These are phyloP conservation scores for Galeopterus variegatus DNA, from an alignment of 2,113 vertebrate species.

Conservation along the genomic window DNA sequence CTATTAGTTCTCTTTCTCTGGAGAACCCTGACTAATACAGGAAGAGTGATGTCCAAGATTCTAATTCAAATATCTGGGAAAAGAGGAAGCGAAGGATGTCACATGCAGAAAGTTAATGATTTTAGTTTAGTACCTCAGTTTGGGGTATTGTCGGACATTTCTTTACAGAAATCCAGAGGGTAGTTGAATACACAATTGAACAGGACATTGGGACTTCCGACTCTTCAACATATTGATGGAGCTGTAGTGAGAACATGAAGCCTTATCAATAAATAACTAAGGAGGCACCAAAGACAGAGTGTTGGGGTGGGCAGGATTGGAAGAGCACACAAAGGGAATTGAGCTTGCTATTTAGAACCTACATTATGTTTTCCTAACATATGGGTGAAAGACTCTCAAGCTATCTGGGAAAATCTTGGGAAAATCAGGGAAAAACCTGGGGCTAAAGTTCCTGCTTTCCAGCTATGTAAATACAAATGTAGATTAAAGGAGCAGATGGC, in stretches of 20 bases:
- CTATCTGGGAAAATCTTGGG: neutral
- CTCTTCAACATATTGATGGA: neutral
- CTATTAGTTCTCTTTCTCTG: neutral
- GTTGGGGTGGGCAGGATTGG: no score
- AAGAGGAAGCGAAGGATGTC: neutral
- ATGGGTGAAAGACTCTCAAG: neutral
- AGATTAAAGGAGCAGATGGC: no score
- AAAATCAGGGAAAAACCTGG: no score
- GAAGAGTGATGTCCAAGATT: neutral
- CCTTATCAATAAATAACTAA: neutral
- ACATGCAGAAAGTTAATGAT: accelerated
- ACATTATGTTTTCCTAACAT: neutral
- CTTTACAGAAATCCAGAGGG: neutral
- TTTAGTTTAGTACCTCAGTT: neutral
- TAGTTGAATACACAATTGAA: neutral
- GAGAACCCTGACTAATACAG: neutral
- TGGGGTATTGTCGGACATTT: accelerated
- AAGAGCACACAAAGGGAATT: neutral
- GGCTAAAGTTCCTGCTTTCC: neutral
- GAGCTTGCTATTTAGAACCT: neutral
- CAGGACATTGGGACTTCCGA: accelerated
- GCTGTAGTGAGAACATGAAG: accelerated
- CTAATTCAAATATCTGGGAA: neutral
- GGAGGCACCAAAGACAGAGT: no score
- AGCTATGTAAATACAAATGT: neutral